Evolutionary conservation across 2,888 invertebrate species (phyloP).

Genomic region (Diabrotica balteata): DNA sequence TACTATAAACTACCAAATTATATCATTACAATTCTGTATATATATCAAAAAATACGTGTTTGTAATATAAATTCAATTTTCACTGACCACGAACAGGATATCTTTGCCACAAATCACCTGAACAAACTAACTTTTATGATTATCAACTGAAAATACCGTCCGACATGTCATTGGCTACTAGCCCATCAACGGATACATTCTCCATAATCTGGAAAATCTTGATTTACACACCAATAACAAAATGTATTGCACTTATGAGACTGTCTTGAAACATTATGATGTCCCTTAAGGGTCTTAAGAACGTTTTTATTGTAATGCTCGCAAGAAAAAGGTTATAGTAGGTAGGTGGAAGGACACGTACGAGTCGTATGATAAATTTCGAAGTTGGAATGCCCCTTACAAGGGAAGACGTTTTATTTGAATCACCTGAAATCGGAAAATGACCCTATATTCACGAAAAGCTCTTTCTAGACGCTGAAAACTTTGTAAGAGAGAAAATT

Average conservation of each 20-base stretch:
- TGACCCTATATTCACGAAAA: constrained; percentile 4
- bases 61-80: too few species aligned
- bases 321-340: constrained; percentile 21
- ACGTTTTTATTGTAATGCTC: constrained; percentile 27
- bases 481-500: not conserved
- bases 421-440: constrained; percentile 10
- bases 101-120: too few species aligned
- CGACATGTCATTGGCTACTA: constrained; percentile 1
- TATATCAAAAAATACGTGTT: too few species aligned
- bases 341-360: constrained; percentile 28
- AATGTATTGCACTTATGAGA: constrained; percentile 35
- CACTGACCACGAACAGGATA: too few species aligned
- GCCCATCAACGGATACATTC: constrained; percentile 17
- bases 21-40: too few species aligned
- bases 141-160: constrained; percentile 12
- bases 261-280: constrained; percentile 26
- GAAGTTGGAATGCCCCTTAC: constrained; percentile 11
- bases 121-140: constrained; percentile 9
- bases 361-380: constrained; percentile 32
- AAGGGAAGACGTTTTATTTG: constrained; percentile 21
- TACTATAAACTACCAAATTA: too few species aligned
- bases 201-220: constrained; percentile 28
- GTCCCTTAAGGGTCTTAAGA: constrained; percentile 31
- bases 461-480: not conserved
- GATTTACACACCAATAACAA: constrained; percentile 32